Percentiles rank a stretch among this genome's conserved stretches.
Evolutionary conservation across 2,797 vertebrate species (phyloP).

Genomic region (Protosalanx chinensis): DNA sequence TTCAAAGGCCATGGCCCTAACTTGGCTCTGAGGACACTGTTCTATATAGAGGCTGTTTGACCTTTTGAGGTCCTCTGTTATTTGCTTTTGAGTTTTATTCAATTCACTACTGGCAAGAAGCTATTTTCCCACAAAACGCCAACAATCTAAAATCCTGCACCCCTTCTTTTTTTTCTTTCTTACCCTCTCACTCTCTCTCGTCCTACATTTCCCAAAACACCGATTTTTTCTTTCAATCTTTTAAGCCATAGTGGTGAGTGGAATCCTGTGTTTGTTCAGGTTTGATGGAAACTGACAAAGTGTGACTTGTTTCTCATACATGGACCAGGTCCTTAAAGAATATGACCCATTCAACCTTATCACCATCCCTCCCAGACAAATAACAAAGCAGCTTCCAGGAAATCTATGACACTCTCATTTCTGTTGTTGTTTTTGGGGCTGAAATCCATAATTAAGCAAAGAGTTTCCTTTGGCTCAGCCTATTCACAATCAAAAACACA

Average conservation of each 20-base stretch:
- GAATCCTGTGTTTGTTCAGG: conserved; percentile 19
- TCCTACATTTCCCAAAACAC: conserved; percentile 18
- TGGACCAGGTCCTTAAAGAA: conserved; percentile 45
- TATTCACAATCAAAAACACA: neutral
- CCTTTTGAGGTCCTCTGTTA: conserved; percentile 38
- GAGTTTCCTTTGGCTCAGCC: neutral
- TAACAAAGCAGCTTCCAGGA: conserved; percentile 40
- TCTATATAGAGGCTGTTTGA: conserved; percentile 28
- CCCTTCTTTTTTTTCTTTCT: conserved; percentile 10
- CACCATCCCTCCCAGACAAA: conserved; percentile 36
- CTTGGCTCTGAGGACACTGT: conserved; percentile 5
- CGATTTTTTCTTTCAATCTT: conserved; percentile 5
- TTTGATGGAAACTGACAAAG: conserved; percentile 10
- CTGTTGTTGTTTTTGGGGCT: conserved; percentile 45
- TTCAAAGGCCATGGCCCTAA: conserved; percentile 6
- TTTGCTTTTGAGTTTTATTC: conserved; percentile 61
- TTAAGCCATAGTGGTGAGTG: conserved; percentile 24
- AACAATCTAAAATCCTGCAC: conserved; percentile 32
- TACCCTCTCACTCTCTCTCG: conserved; percentile 3
- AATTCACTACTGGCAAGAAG: conserved; percentile 60
- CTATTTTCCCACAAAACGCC: conserved; percentile 68
- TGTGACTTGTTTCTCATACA: conserved; percentile 48
- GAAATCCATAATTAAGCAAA: neutral
- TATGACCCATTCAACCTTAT: conserved; percentile 41
- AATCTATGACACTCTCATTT: conserved; percentile 17